A percentile compares a stretch with the other conserved stretches of the same genome.
Evolutionary conservation across 64 coral and sea anemone genomes (phyloP).

Genomic region (Stylophora pistillata): DNA sequence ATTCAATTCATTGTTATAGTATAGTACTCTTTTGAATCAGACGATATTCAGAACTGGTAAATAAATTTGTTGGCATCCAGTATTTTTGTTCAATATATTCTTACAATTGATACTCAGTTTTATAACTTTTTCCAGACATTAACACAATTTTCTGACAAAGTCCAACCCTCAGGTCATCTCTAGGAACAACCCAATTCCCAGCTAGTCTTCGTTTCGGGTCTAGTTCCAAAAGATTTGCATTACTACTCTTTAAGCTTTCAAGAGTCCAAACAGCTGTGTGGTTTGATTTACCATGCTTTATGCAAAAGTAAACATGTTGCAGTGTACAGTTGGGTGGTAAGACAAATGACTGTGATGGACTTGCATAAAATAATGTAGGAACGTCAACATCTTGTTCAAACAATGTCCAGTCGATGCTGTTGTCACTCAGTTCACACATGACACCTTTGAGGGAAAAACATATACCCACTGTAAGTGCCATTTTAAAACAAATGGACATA

Average conservation of each 20-base stretch:
- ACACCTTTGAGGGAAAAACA: constrained; percentile 50
- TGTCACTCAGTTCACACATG: constrained; percentile 49
- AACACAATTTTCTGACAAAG: constrained; percentile 65
- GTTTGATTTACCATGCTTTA: constrained; percentile 85
- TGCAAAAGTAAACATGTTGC: constrained; percentile 60
- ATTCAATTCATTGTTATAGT: background rate
- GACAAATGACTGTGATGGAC: background rate
- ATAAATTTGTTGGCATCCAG: constrained; percentile 9
- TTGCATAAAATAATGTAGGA: constrained; percentile 4
- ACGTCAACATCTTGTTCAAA: constrained; percentile 20
- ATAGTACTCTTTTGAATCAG: background rate
- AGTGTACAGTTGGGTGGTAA: constrained; percentile 1
- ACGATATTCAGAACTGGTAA: background rate
- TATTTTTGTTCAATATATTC: background rate
- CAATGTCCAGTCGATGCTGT: constrained; percentile 38
- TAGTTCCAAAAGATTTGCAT: constrained; percentile 88
- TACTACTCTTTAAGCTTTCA: constrained; percentile 63
- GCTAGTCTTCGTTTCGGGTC: constrained; percentile 56
- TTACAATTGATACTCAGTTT: background rate
- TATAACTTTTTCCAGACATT: constrained; percentile 7
- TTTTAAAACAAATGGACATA: background rate
- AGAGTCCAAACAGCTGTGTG: constrained; percentile 82
- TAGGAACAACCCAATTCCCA: constrained; percentile 58
- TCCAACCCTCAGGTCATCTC: constrained; percentile 55
- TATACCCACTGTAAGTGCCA: background rate